Evolutionary conservation across 2,888 invertebrate species (phyloP), one percentile per base, ranked within the genome.

Genomic region (Tachina lurida): DNA sequence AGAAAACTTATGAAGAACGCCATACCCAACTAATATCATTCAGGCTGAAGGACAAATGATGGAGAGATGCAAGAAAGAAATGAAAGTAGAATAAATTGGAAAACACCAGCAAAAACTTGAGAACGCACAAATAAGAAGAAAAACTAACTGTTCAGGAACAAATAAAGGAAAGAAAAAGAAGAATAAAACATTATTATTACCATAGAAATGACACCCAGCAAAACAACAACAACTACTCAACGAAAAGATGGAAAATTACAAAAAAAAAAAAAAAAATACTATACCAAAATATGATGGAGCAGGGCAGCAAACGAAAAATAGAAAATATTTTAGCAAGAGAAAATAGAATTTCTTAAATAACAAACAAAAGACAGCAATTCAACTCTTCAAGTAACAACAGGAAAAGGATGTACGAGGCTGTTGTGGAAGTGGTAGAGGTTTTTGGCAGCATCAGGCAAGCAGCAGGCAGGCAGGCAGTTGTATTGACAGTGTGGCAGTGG

Each of bases 371-470:
- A 62, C 73, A 52, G 56, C 65, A 73, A 77, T 52, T 58, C 49
- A 41, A 19, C 45, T 75, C n/a, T 68, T 62, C n/a, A n/a, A 80
- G n/a, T 47, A 74, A 73, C 47, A 75, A 31, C 78, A 78, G 84
- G 84, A 78, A 87, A 79, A 67, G 79, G 83, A 84, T 73, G 79
- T 73, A 60, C 71, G 78, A 70, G 81, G 73, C 68, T 56, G 60
- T 70, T 74, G 58, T 68, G 75, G 49, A 71, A 65, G 73, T 75
- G 52, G 56, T 67, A 19, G 22, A 49, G 65, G 13, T 45, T 71
- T 31, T 49, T 54, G 70, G 54, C 54, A 58, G 47, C 54, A 58
- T 5, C 31, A 31, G 31, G 31, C 31, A 31, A 7, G 31, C 31
- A 31, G 2, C 31, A 31, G 31, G 31, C 31, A 31, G 2, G 7